Percentiles rank a stretch among this genome's conserved stretches.
These are phyloP conservation scores for Anorthoa munda DNA, from an alignment of 2,888 invertebrate species.

Conservation along the genomic window DNA sequence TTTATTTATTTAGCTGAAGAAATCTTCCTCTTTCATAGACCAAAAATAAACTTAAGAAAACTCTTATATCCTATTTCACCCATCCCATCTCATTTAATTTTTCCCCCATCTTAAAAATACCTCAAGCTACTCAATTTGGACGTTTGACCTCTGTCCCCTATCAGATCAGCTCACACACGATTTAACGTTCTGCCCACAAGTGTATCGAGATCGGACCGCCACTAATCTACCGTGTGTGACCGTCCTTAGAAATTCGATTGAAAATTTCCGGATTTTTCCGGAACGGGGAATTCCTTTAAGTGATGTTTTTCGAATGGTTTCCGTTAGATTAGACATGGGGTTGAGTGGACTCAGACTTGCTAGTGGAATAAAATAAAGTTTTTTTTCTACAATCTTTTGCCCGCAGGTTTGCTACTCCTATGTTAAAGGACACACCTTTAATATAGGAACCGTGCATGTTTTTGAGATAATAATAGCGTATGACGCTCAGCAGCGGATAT, in stretches of 20 bases:
- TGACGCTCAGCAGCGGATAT: too few species aligned
- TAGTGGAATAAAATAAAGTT: neutral
- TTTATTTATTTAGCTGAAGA: too few species aligned
- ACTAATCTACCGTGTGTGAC: slow-evolving; percentile 86
- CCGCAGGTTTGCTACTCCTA: too few species aligned
- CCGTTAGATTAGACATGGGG: slow-evolving; percentile 80
- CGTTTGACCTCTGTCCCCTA: slow-evolving; percentile 65
- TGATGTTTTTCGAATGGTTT: slow-evolving; percentile 84
- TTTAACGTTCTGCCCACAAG: slow-evolving; percentile 76
- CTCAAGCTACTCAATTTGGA: slow-evolving; percentile 53
- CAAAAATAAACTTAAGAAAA: neutral
- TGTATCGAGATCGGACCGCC: slow-evolving; percentile 72
- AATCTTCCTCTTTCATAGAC: too few species aligned
- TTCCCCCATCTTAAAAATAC: slow-evolving; percentile 45
- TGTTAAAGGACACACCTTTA: too few species aligned
- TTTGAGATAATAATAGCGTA: too few species aligned
- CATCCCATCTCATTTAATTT: too few species aligned
- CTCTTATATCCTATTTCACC: neutral
- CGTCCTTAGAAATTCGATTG: slow-evolving; percentile 85
- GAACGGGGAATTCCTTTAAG: slow-evolving; percentile 79
- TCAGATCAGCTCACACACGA: slow-evolving; percentile 78
- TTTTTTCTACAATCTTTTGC: neutral
- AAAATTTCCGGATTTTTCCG: slow-evolving; percentile 81
- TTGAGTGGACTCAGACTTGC: slow-evolving; percentile 49
- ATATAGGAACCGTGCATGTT: too few species aligned